Evolutionary conservation across 2,797 vertebrate genomes (phyloP).

Genomic region (Phoebastria nigripes): DNA sequence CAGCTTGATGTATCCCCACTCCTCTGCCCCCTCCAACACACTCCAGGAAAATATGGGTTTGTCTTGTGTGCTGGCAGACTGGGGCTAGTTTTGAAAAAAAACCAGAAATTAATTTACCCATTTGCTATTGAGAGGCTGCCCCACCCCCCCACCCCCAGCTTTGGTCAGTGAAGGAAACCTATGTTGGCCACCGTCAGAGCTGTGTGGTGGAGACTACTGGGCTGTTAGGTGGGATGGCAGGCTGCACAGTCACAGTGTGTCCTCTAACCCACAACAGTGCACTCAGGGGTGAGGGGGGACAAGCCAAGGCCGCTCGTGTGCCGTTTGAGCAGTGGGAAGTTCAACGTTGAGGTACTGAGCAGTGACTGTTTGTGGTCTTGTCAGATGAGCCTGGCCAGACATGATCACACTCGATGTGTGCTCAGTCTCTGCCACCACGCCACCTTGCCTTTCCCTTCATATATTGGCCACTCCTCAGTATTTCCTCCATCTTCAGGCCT

Average conservation of each 20-base stretch:
- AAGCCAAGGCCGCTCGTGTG: fast-evolving
- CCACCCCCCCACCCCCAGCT: background rate
- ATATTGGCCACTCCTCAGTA: background rate
- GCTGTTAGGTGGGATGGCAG: background rate
- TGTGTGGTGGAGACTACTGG: background rate
- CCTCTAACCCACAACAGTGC: background rate
- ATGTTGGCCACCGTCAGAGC: background rate
- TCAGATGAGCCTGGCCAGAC: background rate
- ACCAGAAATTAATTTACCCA: background rate
- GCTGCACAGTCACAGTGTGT: background rate
- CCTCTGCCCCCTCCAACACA: background rate
- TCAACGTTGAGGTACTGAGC: fast-evolving
- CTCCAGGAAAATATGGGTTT: background rate
- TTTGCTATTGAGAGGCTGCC: background rate
- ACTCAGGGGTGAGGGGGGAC: background rate
- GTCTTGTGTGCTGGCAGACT: background rate
- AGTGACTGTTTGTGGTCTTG: background rate
- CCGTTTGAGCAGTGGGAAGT: background rate
- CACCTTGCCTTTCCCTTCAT: background rate
- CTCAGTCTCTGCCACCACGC: background rate
- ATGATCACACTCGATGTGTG: fast-evolving
- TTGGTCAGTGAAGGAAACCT: background rate
- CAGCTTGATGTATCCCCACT: background rate
- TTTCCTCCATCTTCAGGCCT: background rate
- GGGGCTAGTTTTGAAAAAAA: background rate